Conservation (phyloP, 2,888 invertebrate genomes). For the Dolomedes plantarius region DNA sequence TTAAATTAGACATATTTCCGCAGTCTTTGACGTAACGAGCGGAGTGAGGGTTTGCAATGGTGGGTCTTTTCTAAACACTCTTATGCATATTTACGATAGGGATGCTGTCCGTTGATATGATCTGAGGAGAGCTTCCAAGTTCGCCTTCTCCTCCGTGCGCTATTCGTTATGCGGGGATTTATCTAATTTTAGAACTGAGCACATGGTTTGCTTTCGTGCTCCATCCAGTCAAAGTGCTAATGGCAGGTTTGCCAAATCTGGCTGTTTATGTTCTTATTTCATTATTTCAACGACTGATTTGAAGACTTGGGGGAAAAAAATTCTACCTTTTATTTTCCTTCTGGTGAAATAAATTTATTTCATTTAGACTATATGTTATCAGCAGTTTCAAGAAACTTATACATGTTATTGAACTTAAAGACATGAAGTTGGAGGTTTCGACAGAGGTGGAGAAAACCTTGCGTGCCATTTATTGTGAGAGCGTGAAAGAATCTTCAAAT, state of each 20-base stretch:
- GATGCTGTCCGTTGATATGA: slow-evolving; percentile 25
- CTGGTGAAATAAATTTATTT: no score
- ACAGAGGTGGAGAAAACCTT: no score
- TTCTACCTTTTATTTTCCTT: no score
- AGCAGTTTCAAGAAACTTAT: no score
- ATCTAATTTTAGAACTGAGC: slow-evolving; percentile 67
- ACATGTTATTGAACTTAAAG: no score
- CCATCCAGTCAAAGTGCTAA: slow-evolving; percentile 28
- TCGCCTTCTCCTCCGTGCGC: slow-evolving; percentile 2
- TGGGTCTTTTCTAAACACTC: neutral
- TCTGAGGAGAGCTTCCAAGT: slow-evolving; percentile 18
- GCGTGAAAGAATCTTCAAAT: no score
- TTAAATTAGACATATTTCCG: neutral
- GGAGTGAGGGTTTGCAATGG: neutral
- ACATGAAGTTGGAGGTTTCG: no score
- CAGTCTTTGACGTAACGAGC: neutral
- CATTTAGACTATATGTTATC: no score
- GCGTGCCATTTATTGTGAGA: no score
- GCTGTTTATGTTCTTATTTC: slow-evolving; percentile 19
- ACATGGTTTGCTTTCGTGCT: slow-evolving; percentile 56
- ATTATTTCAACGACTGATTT: neutral
- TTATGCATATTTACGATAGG: slow-evolving; percentile 2
- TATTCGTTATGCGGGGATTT: slow-evolving; percentile 42
- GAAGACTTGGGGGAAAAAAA: no score
- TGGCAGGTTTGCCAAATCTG: slow-evolving; percentile 54